Base-by-base conservation (phyloP, 2,888 invertebrate species). In the Melitaea athalia region DNA sequence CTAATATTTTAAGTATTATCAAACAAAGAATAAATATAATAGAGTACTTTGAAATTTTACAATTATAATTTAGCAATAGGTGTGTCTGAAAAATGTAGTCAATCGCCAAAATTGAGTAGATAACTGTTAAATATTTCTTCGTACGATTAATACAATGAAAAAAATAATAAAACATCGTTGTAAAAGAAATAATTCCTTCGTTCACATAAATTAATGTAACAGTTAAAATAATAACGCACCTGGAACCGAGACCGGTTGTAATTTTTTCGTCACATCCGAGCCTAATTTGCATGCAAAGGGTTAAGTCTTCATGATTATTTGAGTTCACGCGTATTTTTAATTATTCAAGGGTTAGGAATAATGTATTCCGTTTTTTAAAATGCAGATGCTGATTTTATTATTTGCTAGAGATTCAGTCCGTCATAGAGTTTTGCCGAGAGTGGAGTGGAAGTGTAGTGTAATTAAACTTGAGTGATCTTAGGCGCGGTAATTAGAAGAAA, bases 321-420 rank as follows among this genome's bases (percentile, higher is more conserved):
- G 85, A 81, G 84, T 88, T 87, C 90, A 87, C 91, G 91, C 89
- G 89, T 91, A 90, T 90, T 91, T 92, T 91, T 92, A 92, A 92
- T 92, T 92, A 91, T 92, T 88, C 91, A 91, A 88, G 92, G 92
- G 92, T 91, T 81, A 78, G 75, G 71, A 74, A 74, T 88, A 91
- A 91, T 89, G 80, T 91, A 87, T 91, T 86, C 90, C 77, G 76
- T 81, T 84, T 24, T 84, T 81, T 80, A 31, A 84, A 87, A 85
- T 82, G 78, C 81, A 82, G 82, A 86, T 80, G 83, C 82, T 81
- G 82, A 79, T 81, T 78, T 80, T 84, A 42, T 86, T 85, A 85
- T 82, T 55, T 55, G 53, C 53, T 31, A 75, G 75, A 76, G 76
- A 82, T 76, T 86, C 91, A 92, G 92, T 92, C 77, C 81, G 77